phyloP scores from a whole-genome alignment of 2,113 vertebrate genomes.

The Hippopotamus amphibius region DNA sequence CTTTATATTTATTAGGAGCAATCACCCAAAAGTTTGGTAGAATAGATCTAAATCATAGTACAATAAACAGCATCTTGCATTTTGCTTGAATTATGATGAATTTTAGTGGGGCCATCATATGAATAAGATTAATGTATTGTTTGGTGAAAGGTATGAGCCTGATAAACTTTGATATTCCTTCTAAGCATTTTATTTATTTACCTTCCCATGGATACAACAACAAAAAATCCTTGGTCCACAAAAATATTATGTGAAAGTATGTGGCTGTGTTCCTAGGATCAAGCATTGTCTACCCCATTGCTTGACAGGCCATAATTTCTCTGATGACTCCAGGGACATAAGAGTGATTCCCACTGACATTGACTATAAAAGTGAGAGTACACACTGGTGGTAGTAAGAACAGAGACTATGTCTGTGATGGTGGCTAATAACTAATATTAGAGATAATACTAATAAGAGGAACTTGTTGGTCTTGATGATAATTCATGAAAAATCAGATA shows the following conservation, averaged over 20 bases:
- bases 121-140: background rate
- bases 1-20: background rate
- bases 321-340: background rate
- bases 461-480: background rate
- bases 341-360: background rate
- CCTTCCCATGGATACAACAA: background rate
- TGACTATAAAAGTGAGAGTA: background rate
- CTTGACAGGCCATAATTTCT: background rate
- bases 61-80: background rate
- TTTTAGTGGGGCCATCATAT: background rate
- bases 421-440: background rate
- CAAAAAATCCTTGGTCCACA: background rate
- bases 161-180: background rate
- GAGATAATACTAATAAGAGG: background rate
- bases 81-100: background rate
- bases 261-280: background rate
- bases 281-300: background rate
- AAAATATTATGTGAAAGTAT: background rate
- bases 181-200: background rate
- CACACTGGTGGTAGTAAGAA: background rate
- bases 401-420: background rate
- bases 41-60: background rate
- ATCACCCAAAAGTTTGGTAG: background rate
- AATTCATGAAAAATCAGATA: background rate
- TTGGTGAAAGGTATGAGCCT: background rate